Evolutionary conservation across 2,888 invertebrate species (phyloP).

Genomic region (Phyto melanocephala): DNA sequence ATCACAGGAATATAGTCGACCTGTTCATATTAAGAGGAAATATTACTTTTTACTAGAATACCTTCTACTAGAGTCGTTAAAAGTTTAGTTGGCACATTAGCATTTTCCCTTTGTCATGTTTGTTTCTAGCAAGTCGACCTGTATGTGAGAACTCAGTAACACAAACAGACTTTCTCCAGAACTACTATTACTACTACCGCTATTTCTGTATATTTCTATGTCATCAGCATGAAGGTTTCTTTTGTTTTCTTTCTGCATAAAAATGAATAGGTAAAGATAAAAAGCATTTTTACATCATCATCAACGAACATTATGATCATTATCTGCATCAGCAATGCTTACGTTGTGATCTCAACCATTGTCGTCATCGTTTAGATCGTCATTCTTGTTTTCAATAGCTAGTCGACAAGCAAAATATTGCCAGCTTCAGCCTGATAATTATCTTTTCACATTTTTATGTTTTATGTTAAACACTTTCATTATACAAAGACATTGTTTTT

Average conservation of each 20-base stretch:
- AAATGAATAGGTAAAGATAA: slow-evolving; percentile 17
- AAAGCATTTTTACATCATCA: slow-evolving; percentile 36
- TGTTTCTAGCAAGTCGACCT: slow-evolving; percentile 37
- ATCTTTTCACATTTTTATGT: slow-evolving; percentile 23
- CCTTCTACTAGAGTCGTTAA: no score
- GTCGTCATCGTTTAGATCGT: slow-evolving; percentile 44
- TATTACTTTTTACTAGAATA: no score
- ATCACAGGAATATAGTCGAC: no score
- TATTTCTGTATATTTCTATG: slow-evolving; percentile 47
- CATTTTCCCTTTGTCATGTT: slow-evolving; percentile 29
- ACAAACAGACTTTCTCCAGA: slow-evolving; percentile 73
- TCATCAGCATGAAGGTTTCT: slow-evolving; percentile 10
- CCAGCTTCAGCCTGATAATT: slow-evolving; percentile 3
- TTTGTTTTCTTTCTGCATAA: neutral
- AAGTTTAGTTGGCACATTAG: no score
- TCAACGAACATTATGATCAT: slow-evolving; percentile 22
- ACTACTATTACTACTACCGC: slow-evolving; percentile 67
- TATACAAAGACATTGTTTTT: slow-evolving; percentile 8
- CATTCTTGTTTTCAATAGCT: slow-evolving; percentile 24
- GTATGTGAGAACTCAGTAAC: slow-evolving; percentile 5
- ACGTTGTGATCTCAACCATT: neutral
- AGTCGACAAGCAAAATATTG: neutral
- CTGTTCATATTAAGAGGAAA: no score
- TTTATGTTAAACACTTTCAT: slow-evolving; percentile 51
- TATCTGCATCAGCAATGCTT: slow-evolving; percentile 8